Percentiles rank a stretch among this genome's conserved stretches.
These are phyloP conservation scores for Diabrotica undecimpunctata DNA, from an alignment of 1,140 invertebrate genomes.

Conservation along the genomic window DNA sequence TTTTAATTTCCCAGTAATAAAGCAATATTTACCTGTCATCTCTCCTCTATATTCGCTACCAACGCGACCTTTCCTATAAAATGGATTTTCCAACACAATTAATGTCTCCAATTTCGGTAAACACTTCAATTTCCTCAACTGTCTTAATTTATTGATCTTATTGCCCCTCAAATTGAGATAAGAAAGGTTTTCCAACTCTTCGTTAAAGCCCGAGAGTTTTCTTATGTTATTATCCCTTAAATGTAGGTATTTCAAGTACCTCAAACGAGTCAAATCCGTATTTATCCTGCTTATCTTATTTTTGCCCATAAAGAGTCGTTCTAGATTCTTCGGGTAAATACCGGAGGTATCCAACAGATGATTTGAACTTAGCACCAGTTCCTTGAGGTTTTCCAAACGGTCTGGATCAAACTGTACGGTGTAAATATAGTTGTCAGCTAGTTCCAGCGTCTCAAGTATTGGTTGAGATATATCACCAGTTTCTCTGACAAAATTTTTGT, in stretches of 20 bases:
- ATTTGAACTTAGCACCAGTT: conserved; percentile 51
- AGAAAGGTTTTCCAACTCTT: conserved; percentile 45
- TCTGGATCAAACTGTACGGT: conserved; percentile 36
- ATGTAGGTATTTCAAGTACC: conserved; percentile 52
- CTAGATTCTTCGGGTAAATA: conserved; percentile 48
- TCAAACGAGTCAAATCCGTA: conserved; percentile 43
- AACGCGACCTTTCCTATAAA: conserved; percentile 18
- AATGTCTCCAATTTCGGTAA: conserved; percentile 49
- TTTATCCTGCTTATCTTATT: conserved; percentile 31
- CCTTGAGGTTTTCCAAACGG: conserved; percentile 40
- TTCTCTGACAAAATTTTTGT: conserved; percentile 49
- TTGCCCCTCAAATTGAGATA: conserved; percentile 55
- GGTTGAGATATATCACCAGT: conserved; percentile 52
- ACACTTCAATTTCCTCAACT: conserved; percentile 52
- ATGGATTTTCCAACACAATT: conserved; percentile 47
- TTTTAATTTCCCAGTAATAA: too few species aligned
- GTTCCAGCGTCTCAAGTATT: conserved; percentile 51
- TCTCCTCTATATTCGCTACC: too few species aligned
- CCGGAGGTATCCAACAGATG: conserved; percentile 47
- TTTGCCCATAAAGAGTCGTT: conserved; percentile 42
- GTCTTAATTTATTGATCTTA: conserved; percentile 49
- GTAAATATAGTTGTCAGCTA: conserved; percentile 49
- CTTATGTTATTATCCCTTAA: conserved; percentile 52
- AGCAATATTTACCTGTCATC: too few species aligned
- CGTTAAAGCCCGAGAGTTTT: conserved; percentile 50